Evolutionary conservation across 35 echinoderm and acorn worm species (phyloP).

Genomic region (Ophiothrix spiculata): DNA sequence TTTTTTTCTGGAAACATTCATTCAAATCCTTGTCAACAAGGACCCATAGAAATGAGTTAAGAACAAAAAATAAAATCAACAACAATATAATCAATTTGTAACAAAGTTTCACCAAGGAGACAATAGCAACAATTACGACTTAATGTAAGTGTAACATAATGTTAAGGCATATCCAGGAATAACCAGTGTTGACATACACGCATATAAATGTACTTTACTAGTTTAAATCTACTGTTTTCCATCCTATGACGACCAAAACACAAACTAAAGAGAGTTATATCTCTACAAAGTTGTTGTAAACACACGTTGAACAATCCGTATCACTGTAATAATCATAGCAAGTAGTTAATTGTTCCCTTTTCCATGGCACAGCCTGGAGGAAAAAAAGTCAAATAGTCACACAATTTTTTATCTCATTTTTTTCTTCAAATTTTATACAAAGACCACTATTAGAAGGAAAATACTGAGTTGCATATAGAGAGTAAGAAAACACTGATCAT

Average conservation of each 20-base stretch:
- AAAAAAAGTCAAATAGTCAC: neutral
- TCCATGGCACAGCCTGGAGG: slow-evolving; percentile 13
- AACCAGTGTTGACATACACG: too few species aligned
- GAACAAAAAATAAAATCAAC: too few species aligned
- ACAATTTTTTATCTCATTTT: neutral
- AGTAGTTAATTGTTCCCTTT: neutral
- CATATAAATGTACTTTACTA: too few species aligned
- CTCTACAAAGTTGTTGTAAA: neutral
- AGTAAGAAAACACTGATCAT: neutral
- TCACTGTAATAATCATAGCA: neutral
- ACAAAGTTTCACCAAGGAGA: too few species aligned
- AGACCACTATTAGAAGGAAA: slow-evolving; percentile 2
- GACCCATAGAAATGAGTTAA: too few species aligned
- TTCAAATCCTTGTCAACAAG: too few species aligned
- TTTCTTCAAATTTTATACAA: neutral
- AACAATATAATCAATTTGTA: too few species aligned
- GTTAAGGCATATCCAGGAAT: neutral
- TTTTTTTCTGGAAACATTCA: too few species aligned
- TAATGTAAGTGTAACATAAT: neutral
- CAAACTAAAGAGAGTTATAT: neutral
- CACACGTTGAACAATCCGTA: neutral
- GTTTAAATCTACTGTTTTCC: neutral
- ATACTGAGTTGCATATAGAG: slow-evolving; percentile 4
- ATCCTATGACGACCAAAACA: neutral
- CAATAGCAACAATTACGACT: too few species aligned